Evolutionary conservation across 1,140 invertebrate genomes (phyloP).

Genomic region (Ceratosolen solmsi): DNA sequence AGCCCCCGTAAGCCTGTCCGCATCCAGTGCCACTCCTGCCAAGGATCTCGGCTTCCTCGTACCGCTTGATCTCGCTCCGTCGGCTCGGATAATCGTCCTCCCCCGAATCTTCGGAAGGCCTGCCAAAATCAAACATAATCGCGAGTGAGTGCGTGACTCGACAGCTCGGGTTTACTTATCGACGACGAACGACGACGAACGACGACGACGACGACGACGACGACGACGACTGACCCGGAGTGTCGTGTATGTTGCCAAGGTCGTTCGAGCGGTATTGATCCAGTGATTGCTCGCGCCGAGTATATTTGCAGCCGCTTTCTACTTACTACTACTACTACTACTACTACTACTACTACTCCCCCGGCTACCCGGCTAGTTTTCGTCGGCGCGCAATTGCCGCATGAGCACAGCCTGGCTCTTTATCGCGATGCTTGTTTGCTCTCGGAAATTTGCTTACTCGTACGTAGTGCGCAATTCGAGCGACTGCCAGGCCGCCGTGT

Average conservation of each 20-base stretch:
- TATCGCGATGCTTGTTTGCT: background rate
- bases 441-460: background rate
- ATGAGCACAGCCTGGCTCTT: background rate
- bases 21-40: slow-evolving; percentile 67
- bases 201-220: background rate
- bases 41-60: slow-evolving; percentile 67
- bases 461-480: background rate
- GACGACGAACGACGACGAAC: no score
- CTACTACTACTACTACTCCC: no score
- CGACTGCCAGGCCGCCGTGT: no score
- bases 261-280: background rate
- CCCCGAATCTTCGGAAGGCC: slow-evolving; percentile 68
- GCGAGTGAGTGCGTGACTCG: background rate
- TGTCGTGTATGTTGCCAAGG: no score
- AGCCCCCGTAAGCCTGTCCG: slow-evolving; percentile 63
- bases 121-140: slow-evolving; percentile 52
- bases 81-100: slow-evolving; percentile 60
- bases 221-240: background rate
- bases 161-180: no score
- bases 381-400: background rate
- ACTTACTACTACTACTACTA: no score
- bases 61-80: slow-evolving; percentile 58
- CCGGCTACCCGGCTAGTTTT: no score
- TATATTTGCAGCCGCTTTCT: background rate
- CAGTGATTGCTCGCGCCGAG: background rate